Evolutionary conservation across 1,140 invertebrate genomes (phyloP).

Genomic region (Pseudachorutes palmiensis): DNA sequence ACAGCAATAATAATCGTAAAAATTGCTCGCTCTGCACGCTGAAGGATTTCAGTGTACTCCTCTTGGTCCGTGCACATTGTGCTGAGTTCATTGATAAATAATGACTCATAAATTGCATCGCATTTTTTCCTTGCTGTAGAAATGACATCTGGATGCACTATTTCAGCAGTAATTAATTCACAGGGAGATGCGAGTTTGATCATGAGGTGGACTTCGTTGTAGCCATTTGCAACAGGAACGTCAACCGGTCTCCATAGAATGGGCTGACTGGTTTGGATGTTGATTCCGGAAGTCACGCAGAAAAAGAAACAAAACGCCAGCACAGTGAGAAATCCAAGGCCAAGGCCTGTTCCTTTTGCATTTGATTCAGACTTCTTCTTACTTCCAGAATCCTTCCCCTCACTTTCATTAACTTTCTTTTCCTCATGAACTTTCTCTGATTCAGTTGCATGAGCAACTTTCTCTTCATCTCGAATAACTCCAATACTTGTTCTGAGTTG

Average conservation of each 20-base stretch:
- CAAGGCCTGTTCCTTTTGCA: background rate
- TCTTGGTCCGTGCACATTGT: constrained; percentile 10
- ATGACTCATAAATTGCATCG: constrained; percentile 19
- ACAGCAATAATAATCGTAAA: background rate
- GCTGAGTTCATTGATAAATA: constrained; percentile 17
- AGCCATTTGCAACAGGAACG: constrained; percentile 18
- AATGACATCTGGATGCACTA: constrained; percentile 5
- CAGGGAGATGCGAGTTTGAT: constrained; percentile 21
- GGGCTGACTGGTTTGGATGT: constrained; percentile 12
- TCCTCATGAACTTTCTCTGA: background rate
- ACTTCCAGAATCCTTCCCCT: background rate
- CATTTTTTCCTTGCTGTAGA: background rate
- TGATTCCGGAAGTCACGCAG: background rate
- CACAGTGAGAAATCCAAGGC: background rate
- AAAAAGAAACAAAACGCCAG: background rate
- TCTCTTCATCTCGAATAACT: background rate
- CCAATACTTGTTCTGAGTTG: background rate
- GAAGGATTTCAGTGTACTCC: background rate
- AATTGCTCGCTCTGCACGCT: background rate
- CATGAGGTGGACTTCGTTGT: constrained; percentile 11
- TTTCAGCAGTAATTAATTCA: constrained; percentile 1
- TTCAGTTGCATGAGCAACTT: constrained; percentile 9
- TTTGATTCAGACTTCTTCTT: background rate
- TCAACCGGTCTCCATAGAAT: constrained; percentile 18
- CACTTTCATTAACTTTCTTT: background rate